A percentile compares a stretch with the other conserved stretches of the same genome.
Evolutionary conservation across 2,113 vertebrate genomes (phyloP).

Genomic region (Pogonocichla stellata): DNA sequence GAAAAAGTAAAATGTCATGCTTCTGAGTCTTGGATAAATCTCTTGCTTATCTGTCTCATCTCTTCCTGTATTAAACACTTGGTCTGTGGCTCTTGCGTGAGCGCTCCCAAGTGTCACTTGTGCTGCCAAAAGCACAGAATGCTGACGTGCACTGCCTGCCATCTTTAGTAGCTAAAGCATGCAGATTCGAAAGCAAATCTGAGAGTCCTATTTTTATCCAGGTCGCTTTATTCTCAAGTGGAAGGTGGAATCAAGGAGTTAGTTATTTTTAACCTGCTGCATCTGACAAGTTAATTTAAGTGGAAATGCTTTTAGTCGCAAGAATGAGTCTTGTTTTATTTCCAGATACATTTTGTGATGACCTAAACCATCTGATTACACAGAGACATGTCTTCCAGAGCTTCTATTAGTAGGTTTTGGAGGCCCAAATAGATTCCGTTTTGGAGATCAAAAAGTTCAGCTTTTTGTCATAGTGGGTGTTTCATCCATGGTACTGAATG

Average conservation of each 20-base stretch:
- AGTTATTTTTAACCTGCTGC: conserved; percentile 61
- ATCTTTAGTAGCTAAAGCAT: not conserved
- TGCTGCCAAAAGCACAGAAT: not conserved
- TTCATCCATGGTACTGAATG: not conserved
- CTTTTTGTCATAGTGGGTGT: conserved; percentile 18
- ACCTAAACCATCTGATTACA: conserved; percentile 36
- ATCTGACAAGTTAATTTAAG: conserved; percentile 61
- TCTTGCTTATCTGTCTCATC: not conserved
- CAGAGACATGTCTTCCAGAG: not conserved
- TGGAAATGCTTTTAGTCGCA: conserved; percentile 26
- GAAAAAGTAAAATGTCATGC: not conserved
- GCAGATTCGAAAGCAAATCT: conserved; percentile 43
- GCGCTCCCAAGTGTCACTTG: not conserved
- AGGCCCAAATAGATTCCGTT: not conserved
- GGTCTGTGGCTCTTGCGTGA: not conserved
- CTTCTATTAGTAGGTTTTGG: conserved; percentile 23
- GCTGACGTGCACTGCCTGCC: not conserved
- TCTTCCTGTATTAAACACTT: not conserved
- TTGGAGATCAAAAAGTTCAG: conserved; percentile 18
- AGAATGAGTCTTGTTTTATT: conserved; percentile 66
- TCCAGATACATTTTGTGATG: conserved; percentile 40
- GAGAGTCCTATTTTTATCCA: conserved; percentile 47
- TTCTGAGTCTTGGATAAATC: not conserved
- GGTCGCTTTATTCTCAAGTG: conserved; percentile 41
- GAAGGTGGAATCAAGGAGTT: conserved; percentile 51